Base-by-base conservation (phyloP, 2,113 vertebrate species). In the Thalassoma bifasciatum region DNA sequence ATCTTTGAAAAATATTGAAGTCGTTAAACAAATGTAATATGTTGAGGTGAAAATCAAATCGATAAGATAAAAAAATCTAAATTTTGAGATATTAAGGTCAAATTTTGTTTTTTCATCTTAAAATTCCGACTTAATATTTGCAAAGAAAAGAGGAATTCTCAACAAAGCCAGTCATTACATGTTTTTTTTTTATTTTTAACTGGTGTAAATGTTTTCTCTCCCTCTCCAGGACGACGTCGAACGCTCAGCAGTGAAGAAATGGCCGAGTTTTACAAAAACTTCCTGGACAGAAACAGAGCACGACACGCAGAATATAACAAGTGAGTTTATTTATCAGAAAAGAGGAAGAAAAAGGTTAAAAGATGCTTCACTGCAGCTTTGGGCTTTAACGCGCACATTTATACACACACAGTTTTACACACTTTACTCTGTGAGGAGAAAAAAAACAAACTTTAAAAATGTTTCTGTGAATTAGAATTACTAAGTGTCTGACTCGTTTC, bases 191-290 rank as follows among this genome's bases (percentile, higher is more conserved):
- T n/a, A n/a, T n/a, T n/a, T n/a, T n/a, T n/a, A n/a, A n/a, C n/a
- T n/a, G n/a, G n/a, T n/a, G n/a, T n/a, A n/a, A n/a, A n/a, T n/a
- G 66, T 88, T 21, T 36, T 19, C 65, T 22, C 36, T 12, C 52
- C 89, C 92, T 10, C 17, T 14, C 89, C 89, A 98, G 98, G 97
- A 77, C 93, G 92, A 1, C 96, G 94, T 81, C 90, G 85, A 47
- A 77, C 88, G 9, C 62, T 98, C 79, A 91, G 62, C 83, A 95
- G 93, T 62, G 96, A 99, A 78, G 96, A 98, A 85, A 99, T 99
- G 97, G 95, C 97, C 22, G 92, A 94, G 30, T 99, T 99, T 81
- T 98, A 98, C 90, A 97, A 96, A 93, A 90, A 89, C 54, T 99
- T 99, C 86, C 91, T 99, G 67, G 95, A 94, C 75, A 94, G 88